Conservation (phyloP, 2,888 invertebrate species). For the Parthenolecanium corni region DNA sequence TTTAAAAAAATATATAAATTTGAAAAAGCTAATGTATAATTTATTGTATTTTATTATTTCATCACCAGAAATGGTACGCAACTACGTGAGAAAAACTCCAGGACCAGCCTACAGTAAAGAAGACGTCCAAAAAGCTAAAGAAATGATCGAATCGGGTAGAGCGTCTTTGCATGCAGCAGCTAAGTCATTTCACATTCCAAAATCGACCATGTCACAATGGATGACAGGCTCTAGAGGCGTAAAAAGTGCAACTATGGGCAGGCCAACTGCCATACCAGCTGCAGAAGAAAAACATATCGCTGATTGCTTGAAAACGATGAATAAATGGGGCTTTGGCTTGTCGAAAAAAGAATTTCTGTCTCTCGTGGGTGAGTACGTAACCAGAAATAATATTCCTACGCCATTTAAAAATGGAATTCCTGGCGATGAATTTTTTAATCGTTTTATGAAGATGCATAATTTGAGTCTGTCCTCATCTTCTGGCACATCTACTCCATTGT, state of each 20-base stretch:
- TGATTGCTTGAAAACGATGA: slow-evolving; percentile 4
- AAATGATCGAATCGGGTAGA: not conserved
- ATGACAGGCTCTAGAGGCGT: not conserved
- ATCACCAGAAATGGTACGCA: not conserved
- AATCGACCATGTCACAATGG: not conserved
- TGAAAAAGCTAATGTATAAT: too few species aligned
- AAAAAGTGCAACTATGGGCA: slow-evolving; percentile 5
- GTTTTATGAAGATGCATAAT: not conserved
- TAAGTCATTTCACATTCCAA: slow-evolving; percentile 7
- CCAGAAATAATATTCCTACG: not conserved
- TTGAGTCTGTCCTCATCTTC: not conserved
- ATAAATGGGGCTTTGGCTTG: slow-evolving; percentile 8
- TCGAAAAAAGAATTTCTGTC: slow-evolving; percentile 3
- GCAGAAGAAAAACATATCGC: not conserved
- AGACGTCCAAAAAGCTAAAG: not conserved
- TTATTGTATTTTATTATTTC: too few species aligned
- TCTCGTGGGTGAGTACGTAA: not conserved
- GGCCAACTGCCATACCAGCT: not conserved
- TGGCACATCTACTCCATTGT: not conserved
- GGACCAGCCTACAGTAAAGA: not conserved
- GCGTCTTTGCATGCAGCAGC: not conserved
- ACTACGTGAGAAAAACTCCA: slow-evolving; percentile 5
- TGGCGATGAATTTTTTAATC: not conserved
- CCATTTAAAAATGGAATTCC: not conserved
- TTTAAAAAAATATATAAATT: too few species aligned